Conservation (phyloP, 2,797 vertebrate species). For the Esox masquinongy region DNA sequence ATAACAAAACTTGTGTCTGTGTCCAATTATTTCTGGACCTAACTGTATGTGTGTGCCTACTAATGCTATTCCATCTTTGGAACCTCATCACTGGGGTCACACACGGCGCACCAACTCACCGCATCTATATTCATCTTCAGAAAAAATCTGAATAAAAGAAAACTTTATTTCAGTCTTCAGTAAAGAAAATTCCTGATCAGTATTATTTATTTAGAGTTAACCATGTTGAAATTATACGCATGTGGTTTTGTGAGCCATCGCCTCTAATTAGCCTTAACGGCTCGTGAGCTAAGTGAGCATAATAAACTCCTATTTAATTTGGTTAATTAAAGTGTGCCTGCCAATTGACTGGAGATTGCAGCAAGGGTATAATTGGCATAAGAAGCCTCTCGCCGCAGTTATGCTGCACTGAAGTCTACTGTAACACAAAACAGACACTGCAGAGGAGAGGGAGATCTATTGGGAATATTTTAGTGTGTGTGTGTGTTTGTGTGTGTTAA, state of each 20-base stretch:
- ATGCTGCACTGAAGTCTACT: slow-evolving; percentile 32
- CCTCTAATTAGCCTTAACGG: slow-evolving; percentile 52
- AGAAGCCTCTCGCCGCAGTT: slow-evolving; percentile 57
- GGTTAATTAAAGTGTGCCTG: slow-evolving; percentile 63
- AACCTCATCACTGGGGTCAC: not conserved
- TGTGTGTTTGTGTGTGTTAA: slow-evolving; percentile 2
- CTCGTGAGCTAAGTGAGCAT: slow-evolving; percentile 46
- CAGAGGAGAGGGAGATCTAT: slow-evolving; percentile 8
- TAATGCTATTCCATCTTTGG: not conserved
- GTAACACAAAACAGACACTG: slow-evolving; percentile 52
- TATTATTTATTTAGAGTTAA: slow-evolving; percentile 54
- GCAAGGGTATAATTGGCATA: slow-evolving; percentile 62
- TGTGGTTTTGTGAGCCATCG: slow-evolving; percentile 53
- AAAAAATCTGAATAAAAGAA: slow-evolving; percentile 15
- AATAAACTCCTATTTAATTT: slow-evolving; percentile 58
- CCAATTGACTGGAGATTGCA: slow-evolving; percentile 54
- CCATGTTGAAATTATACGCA: slow-evolving; percentile 31
- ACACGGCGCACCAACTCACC: slow-evolving; percentile 32
- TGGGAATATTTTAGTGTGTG: slow-evolving; percentile 5
- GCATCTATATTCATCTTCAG: not conserved
- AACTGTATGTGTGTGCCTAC: slow-evolving; percentile 9
- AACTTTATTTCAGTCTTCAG: slow-evolving; percentile 19
- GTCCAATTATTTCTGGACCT: too few relatives aligned
- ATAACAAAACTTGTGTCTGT: too few relatives aligned
- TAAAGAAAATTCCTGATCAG: slow-evolving; percentile 34